Evolutionary conservation across 2,797 vertebrate genomes (phyloP).

Genomic region (Xenentodon cancila): DNA sequence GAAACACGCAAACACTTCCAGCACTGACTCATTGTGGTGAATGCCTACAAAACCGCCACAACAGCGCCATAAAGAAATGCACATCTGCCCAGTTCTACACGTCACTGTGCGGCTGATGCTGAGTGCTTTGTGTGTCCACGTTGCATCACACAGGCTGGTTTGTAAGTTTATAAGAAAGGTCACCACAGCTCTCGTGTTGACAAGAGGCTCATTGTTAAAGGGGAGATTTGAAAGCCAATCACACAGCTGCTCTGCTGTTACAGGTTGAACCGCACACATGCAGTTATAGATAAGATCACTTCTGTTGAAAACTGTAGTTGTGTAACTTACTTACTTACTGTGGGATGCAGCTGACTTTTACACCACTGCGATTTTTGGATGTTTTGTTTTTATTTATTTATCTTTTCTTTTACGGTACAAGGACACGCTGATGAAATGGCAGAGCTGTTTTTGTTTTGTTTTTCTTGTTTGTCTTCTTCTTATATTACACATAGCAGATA

Average conservation of each 20-base stretch:
- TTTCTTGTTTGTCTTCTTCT: constrained; percentile 1
- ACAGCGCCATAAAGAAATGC: background rate
- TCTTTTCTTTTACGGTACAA: background rate
- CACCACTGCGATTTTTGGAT: constrained; percentile 2
- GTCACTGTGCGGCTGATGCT: constrained; percentile 6
- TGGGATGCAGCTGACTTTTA: constrained; percentile 39
- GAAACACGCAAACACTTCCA: constrained; percentile 13
- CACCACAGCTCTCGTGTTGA: constrained; percentile 57
- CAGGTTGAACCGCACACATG: constrained; percentile 54
- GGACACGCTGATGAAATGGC: background rate
- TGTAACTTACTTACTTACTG: constrained; percentile 64
- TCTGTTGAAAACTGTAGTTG: constrained; percentile 57
- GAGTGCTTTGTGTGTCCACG: constrained; percentile 18
- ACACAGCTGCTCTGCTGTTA: constrained; percentile 65
- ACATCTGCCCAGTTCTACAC: constrained; percentile 4
- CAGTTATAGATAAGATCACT: constrained; percentile 69
- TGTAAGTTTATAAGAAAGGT: constrained; percentile 63
- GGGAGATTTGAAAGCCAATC: constrained; percentile 61
- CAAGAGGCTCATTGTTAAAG: constrained; percentile 66
- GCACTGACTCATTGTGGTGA: constrained; percentile 12
- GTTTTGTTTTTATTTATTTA: constrained; percentile 13
- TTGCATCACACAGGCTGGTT: constrained; percentile 28
- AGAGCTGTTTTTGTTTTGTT: background rate
- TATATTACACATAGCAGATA: background rate
- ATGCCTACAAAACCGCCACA: constrained; percentile 15